Conservation (phyloP, 2,113 vertebrate genomes). For the Bos indicus region DNA sequence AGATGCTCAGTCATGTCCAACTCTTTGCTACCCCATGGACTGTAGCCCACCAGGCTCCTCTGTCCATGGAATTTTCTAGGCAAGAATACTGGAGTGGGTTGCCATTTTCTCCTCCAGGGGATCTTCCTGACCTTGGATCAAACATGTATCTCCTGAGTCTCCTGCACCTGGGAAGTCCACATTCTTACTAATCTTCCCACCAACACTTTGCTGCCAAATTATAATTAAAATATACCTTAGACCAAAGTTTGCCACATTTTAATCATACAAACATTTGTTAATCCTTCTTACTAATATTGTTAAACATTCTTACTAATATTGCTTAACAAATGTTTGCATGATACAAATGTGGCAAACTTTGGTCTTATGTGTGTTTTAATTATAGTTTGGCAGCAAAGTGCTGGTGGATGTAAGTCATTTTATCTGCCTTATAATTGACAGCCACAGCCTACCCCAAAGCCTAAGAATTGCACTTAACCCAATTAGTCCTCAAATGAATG, state of each 20-base stretch:
- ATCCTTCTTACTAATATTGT: background rate
- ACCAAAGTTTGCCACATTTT: background rate
- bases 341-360: background rate
- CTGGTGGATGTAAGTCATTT: background rate
- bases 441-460: background rate
- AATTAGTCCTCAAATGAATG: background rate
- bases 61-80: background rate
- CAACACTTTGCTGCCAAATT: background rate
- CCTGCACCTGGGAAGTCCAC: background rate
- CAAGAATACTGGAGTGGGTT: background rate
- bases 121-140: background rate
- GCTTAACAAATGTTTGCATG: background rate
- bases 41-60: background rate
- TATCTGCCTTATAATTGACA: background rate
- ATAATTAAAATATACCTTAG: background rate
- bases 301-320: background rate
- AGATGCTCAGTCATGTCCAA: background rate
- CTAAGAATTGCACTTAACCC: background rate
- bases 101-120: background rate
- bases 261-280: background rate
- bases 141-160: background rate
- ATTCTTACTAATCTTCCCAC: background rate
- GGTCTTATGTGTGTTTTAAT: background rate
- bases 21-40: background rate
- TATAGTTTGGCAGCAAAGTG: background rate